Evolutionary conservation across 2,888 invertebrate species (phyloP), one percentile per base, ranked within the genome.

Genomic region (Deladenus siricidicola): DNA sequence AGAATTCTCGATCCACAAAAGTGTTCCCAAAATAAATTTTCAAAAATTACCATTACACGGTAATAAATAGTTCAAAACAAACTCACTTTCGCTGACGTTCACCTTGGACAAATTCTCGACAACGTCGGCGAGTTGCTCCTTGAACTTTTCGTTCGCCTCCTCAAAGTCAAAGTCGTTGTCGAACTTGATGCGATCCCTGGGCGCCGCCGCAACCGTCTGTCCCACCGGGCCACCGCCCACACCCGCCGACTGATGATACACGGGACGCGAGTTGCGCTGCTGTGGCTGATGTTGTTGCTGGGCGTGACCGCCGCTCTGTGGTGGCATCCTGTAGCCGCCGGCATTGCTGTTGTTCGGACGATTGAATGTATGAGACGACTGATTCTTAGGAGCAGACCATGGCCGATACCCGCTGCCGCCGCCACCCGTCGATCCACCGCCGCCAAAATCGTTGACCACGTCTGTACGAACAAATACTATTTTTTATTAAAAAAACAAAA

Each of bases 121-220:
- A 42, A 65, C 62, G 55, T 64, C 67, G n/a, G 60, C 64, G 14
- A 77, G 59, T n/a, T 63, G 63, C 66, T 72, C 76, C 51, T 93
- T 90, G 81, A 96, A 96, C 82, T 94, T 88, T 44, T 89, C 91
- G 81, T 98, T 96, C 62, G 94, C 93, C 81, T 91, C 89, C 82
- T 98, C 96, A 80, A 98, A 98, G 82, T 98, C 98, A 79, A 91
- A 98, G 79, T 98, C 96, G 29, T 67, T 70, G 42, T 78, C 78
- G 65, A 72, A 78, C 61, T 71, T 72, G 64, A 76, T 64, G 61
- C 73, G 72, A 48, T 76, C 73, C 19, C 58, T 54, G 58, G 43
- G 71, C 60, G 49, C 55, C 17, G 23, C 43, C 21, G 49, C 19
- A 45, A 42, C 30, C 2, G 34, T 39, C 2, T n/a, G 62, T 34